Evolutionary conservation across 2,113 vertebrate genomes (phyloP), one percentile per base, ranked within the genome.

Genomic region (Heterotis niloticus): DNA sequence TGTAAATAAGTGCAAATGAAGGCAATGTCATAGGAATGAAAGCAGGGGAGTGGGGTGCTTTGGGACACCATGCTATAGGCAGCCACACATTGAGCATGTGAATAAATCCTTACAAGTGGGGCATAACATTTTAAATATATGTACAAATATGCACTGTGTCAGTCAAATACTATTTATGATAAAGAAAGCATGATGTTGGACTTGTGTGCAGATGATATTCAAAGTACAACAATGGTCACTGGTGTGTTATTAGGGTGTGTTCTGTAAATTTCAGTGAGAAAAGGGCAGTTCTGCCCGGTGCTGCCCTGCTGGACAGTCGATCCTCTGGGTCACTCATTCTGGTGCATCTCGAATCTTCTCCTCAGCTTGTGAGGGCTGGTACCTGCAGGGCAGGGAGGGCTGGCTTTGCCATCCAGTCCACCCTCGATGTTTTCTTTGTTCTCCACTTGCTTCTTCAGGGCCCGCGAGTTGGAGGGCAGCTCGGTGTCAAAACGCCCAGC

Each of bases 341-440:
- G 84, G 71, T 90, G 90, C 68, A 92, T 85, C n/a, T 85, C 29
- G 0, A 88, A 89, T 80, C 84, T 89, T 83, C 90, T 88, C 83
- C 56, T 91, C 78, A 91, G 84, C 0, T 83, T 89, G 67, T 3
- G 62, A 51, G 67, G 18, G 9, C 51, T 57, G 81, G 87, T 91
- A 90, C 91, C 90, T 91, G 90, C 86, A 85, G 88, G 92, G 75
- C 89, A 34, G 77, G 89, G 91, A 4, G 86, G 84, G 81, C 92
- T 90, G 5, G 84, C 75, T 78, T 89, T 86, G n/a, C 90, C 69
- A 1, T 98, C 95, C 17, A 92, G 92, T 10, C 90, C 82, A 23
- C 93, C 95, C 88, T 99, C 98, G n/a, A 96, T 94, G 82, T 98
- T 99, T 87, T 99, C 98, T 88, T 98, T 99, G 91, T 98, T 98